These are phyloP conservation scores for Garra rufa DNA, from an alignment of 2,113 vertebrate species.

Conservation along the genomic window DNA sequence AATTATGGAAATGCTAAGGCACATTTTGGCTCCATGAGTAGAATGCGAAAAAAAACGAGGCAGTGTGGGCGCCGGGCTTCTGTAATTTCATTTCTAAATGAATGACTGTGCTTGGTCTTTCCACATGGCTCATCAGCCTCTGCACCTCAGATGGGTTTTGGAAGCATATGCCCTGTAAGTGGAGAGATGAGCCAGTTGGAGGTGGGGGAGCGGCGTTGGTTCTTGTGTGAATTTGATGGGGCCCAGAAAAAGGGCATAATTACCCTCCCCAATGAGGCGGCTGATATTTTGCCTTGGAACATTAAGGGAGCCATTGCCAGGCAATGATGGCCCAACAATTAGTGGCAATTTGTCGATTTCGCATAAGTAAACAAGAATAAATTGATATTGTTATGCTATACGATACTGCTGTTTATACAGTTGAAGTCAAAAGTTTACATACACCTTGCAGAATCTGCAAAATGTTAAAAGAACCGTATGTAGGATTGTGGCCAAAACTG, in stretches of 20 bases:
- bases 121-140: constrained; percentile 41
- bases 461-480: too few relatives aligned
- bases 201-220: neutral
- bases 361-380: constrained; percentile 33
- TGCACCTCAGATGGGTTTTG: constrained; percentile 46
- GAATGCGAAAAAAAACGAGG: neutral
- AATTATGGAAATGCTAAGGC: constrained; percentile 39
- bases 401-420: neutral
- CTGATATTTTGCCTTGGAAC: constrained; percentile 39
- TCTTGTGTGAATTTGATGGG: constrained; percentile 34
- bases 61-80: neutral
- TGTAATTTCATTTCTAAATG: constrained; percentile 60
- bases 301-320: constrained; percentile 38
- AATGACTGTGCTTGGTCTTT: constrained; percentile 44
- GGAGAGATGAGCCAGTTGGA: constrained; percentile 40
- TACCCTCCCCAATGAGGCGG: constrained; percentile 40
- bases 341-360: constrained; percentile 32
- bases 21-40: constrained; percentile 37
- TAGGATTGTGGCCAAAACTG: too few relatives aligned
- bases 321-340: constrained; percentile 20
- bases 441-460: too few relatives aligned
- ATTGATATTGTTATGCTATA: constrained; percentile 28
- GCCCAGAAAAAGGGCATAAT: constrained; percentile 42
- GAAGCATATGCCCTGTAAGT: constrained; percentile 51
- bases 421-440: too few relatives aligned